A percentile compares a stretch with the other conserved stretches of the same genome.
Conservation (phyloP, 2,888 invertebrate genomes). For the Drosophila longiperda region DNA sequence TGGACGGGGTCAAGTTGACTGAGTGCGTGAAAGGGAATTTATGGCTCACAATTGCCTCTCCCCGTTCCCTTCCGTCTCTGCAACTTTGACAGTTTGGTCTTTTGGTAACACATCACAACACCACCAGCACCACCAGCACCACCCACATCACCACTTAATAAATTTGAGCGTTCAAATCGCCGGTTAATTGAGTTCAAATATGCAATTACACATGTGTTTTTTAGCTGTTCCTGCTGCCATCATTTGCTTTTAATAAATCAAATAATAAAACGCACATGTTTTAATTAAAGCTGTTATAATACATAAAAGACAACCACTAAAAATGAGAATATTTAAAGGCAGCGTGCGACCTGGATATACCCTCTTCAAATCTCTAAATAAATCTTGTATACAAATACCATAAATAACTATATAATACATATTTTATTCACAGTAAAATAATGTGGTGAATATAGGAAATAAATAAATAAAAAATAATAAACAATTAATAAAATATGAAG, state of each 20-base stretch:
- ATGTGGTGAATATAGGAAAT: neutral
- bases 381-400: neutral
- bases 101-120: neutral
- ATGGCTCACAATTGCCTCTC: slow-evolving; percentile 33
- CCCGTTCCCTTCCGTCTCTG: neutral
- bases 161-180: slow-evolving; percentile 50
- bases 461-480: too few species aligned
- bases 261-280: slow-evolving; percentile 66
- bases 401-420: neutral
- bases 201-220: slow-evolving; percentile 64
- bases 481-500: too few species aligned
- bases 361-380: neutral
- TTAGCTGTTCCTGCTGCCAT: slow-evolving; percentile 32
- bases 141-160: slow-evolving; percentile 14
- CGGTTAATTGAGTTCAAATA: slow-evolving; percentile 76
- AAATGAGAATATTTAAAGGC: neutral
- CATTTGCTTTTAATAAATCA: slow-evolving; percentile 64
- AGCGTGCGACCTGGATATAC: neutral
- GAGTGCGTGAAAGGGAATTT: slow-evolving; percentile 62
- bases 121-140: neutral
- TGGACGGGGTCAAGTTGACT: slow-evolving; percentile 69
- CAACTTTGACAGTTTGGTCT: slow-evolving; percentile 12
- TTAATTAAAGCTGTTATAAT: slow-evolving; percentile 64
- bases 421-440: too few species aligned
- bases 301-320: slow-evolving; percentile 16